Base-by-base conservation (phyloP, 1,140 invertebrate genomes). In the Aporrectodea caliginosa region DNA sequence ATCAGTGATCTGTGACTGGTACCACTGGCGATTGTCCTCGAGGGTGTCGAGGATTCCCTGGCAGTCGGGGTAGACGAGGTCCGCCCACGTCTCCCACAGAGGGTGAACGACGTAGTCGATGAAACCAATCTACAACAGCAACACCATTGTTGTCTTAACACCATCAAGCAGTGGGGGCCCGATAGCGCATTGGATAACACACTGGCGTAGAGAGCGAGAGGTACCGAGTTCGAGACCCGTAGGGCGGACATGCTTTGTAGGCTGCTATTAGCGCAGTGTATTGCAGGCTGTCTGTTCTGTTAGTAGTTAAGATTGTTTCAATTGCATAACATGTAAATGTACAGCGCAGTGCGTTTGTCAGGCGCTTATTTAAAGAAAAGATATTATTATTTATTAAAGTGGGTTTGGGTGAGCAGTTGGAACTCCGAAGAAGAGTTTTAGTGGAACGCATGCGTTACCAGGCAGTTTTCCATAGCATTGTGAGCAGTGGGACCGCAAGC, bases 61-160 rank as follows among this genome's bases (percentile, higher is more conserved):
- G 14, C 97, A 97, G 87, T 99, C 96, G 0, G 97, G 98, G 89
- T 98, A 95, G 1, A 99, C 98, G 35, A 99, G 90, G 88, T 99
- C 98, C 16, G 96, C 97, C 98, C 98, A 99, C 1, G 97, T 99
- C 88, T 99, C 98, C 95, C 96, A 99, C n/a, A 99, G 89, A 6
- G 98, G 98, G 90, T 99, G 97, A 1, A 99, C 96, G 85, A 99
- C 99, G 88, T 98, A 99, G 89, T 99, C 97, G 85, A 99, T 99
- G 87, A 99, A 99, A 81, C 97, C 96, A 85, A 99, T 96, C 92
- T 94, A 89, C 35, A 85, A 82, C 73, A 73, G 77, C 81, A 78
- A 58, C 43, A 58, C 6, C 43, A 58, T 12, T 22, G 22, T 12
- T 22, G 43, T 12, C 43, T n/a, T n/a, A 58, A 58, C 43, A 58